A percentile compares a stretch with the other conserved stretches of the same genome.
Conservation (phyloP, 2,888 invertebrate genomes). For the Ophion ventricosus region DNA sequence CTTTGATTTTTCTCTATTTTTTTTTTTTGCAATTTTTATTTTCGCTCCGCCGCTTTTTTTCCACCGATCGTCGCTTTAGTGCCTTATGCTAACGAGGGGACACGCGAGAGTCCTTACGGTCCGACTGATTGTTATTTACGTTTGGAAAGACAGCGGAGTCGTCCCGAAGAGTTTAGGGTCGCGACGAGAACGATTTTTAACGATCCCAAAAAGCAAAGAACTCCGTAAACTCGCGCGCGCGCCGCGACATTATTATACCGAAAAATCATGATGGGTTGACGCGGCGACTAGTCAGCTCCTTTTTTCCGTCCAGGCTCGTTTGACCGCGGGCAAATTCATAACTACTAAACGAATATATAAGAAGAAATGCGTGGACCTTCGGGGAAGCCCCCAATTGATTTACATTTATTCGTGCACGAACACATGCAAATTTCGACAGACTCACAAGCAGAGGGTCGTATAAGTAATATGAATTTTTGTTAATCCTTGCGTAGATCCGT, state of each 20-base stretch:
- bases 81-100: slow-evolving; percentile 66
- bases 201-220: slow-evolving; percentile 50
- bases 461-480: background rate
- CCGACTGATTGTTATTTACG: slow-evolving; percentile 70
- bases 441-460: background rate
- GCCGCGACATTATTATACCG: slow-evolving; percentile 44
- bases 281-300: slow-evolving; percentile 26
- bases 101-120: slow-evolving; percentile 37
- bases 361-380: slow-evolving; percentile 30
- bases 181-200: slow-evolving; percentile 55
- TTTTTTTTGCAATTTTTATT: slow-evolving; percentile 1
- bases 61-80: slow-evolving; percentile 52
- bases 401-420: slow-evolving; percentile 45
- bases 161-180: slow-evolving; percentile 57
- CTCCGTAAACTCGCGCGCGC: slow-evolving; percentile 63
- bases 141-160: slow-evolving; percentile 48
- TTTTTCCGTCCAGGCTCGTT: slow-evolving; percentile 12
- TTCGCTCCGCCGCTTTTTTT: slow-evolving; percentile 15
- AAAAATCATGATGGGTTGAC: slow-evolving; percentile 35
- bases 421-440: background rate
- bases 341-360: slow-evolving; percentile 45
- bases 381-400: slow-evolving; percentile 60
- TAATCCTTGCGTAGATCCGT: background rate
- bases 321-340: slow-evolving; percentile 39
- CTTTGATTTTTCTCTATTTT: slow-evolving; percentile 15